phyloP scores from a whole-genome alignment of 2,797 vertebrate species.

The Myoxocephalus aenaeus region DNA sequence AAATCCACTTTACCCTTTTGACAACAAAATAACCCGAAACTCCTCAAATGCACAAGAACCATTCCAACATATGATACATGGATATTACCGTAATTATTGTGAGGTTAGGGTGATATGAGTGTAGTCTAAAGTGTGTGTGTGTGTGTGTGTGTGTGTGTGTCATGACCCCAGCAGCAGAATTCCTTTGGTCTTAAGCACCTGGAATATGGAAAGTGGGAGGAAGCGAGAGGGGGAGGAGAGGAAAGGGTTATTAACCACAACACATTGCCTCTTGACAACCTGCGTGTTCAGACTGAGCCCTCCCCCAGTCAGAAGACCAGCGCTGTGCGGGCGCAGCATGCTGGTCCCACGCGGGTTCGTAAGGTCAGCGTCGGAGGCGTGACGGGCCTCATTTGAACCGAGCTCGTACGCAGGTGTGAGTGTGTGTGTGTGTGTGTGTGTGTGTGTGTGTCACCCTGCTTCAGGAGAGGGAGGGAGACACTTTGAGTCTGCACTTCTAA shows the following conservation, averaged over 20 bases:
- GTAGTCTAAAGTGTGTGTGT: neutral
- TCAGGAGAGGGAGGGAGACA: conserved; percentile 27
- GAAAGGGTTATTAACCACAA: conserved; percentile 73
- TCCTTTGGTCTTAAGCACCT: conserved; percentile 52
- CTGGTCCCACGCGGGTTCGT: conserved; percentile 42
- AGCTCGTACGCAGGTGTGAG: conserved; percentile 8
- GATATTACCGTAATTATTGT: neutral
- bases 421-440: neutral
- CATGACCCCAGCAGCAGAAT: conserved; percentile 28
- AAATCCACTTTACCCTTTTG: neutral
- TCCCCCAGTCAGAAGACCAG: conserved; percentile 37
- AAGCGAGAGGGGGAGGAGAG: conserved; percentile 36
- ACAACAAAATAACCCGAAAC: too few relatives aligned
- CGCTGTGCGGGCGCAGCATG: conserved; percentile 30
- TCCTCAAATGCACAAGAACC: neutral
- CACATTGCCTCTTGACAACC: conserved; percentile 67
- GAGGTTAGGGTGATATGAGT: conserved; percentile 15
- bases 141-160: conserved; percentile 18
- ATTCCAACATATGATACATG: neutral
- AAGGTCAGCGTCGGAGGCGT: conserved; percentile 46
- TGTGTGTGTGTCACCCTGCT: conserved; percentile 24
- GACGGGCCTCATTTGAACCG: conserved; percentile 56
- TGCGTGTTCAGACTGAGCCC: conserved; percentile 72
- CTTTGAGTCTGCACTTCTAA: conserved; percentile 49
- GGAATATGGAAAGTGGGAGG: conserved; percentile 49